A percentile compares a stretch with the other conserved stretches of the same genome.
Conservation (phyloP, 2,888 invertebrate species). For the Drepana falcataria region DNA sequence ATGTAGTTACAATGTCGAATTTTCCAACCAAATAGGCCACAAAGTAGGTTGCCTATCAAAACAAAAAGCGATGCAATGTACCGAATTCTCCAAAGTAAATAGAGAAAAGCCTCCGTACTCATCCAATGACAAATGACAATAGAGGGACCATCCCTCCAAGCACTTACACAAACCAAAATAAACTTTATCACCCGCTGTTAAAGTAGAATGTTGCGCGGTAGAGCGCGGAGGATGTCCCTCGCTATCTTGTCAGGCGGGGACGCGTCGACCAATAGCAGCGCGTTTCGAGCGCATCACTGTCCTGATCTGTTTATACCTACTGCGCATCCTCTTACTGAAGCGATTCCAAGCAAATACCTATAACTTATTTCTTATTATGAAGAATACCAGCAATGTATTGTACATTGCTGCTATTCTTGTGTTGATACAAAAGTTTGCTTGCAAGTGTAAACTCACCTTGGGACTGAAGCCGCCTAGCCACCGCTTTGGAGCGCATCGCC, state of each 20-base stretch:
- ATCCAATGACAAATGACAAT: slow-evolving; percentile 76
- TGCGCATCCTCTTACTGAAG: slow-evolving; percentile 45
- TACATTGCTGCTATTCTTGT: no score
- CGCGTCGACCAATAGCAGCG: slow-evolving; percentile 61
- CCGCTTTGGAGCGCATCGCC: slow-evolving; percentile 85
- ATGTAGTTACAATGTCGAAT: background rate
- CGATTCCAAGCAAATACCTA: no score
- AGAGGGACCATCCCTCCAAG: slow-evolving; percentile 69
- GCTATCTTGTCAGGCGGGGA: slow-evolving; percentile 77
- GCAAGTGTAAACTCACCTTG: slow-evolving; percentile 76
- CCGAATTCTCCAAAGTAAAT: slow-evolving; percentile 52
- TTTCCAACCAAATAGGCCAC: background rate
- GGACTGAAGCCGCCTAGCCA: slow-evolving; percentile 83
- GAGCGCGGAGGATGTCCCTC: slow-evolving; percentile 63
- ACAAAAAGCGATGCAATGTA: slow-evolving; percentile 12
- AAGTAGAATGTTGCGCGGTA: slow-evolving; percentile 25
- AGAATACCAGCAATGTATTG: no score
- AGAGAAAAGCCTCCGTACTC: slow-evolving; percentile 65
- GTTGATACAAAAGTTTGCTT: background rate
- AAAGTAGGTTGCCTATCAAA: background rate
- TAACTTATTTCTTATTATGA: no score
- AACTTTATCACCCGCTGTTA: slow-evolving; percentile 26
- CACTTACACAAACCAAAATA: slow-evolving; percentile 24
- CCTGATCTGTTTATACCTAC: slow-evolving; percentile 60
- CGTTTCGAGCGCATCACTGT: slow-evolving; percentile 66